Conservation (phyloP, 2,888 invertebrate species). For the Atrina japonica region DNA sequence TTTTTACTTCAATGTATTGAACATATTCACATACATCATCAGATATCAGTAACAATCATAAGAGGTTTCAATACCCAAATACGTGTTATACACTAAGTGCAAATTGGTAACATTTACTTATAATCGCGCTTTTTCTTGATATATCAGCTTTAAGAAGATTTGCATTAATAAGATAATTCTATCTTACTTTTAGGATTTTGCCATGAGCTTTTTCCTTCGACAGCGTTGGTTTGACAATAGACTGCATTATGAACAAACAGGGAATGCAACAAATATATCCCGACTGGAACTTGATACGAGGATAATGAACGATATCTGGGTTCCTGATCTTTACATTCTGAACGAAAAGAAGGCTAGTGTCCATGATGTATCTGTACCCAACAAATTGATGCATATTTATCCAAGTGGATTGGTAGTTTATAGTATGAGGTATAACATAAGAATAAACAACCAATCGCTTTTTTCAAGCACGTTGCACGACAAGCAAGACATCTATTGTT, state of each 20-base stretch:
- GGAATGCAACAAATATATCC: slow-evolving; percentile 45
- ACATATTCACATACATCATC: no score
- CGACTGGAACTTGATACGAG: slow-evolving; percentile 70
- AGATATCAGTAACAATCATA: no score
- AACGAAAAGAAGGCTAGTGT: slow-evolving; percentile 74
- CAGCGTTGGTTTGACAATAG: slow-evolving; percentile 67
- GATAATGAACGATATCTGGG: slow-evolving; percentile 70
- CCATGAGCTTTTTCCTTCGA: slow-evolving; percentile 67
- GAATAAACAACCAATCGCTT: no score
- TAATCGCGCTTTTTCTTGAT: no score
- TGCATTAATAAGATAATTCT: no score
- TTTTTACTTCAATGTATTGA: no score
- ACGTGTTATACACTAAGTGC: no score
- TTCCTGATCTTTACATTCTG: slow-evolving; percentile 74
- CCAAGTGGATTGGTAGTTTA: slow-evolving; percentile 67
- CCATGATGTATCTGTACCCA: slow-evolving; percentile 74
- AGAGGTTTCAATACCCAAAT: no score
- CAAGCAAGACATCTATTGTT: background rate
- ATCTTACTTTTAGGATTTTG: slow-evolving; percentile 69
- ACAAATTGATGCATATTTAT: slow-evolving; percentile 72
- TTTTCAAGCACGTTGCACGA: background rate
- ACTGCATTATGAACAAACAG: slow-evolving; percentile 49
- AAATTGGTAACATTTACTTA: no score
- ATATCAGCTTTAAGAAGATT: no score
- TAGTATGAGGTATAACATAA: slow-evolving; percentile 62